Evolutionary conservation across 1,140 invertebrate genomes (phyloP).

Genomic region (Anthonomus grandis): DNA sequence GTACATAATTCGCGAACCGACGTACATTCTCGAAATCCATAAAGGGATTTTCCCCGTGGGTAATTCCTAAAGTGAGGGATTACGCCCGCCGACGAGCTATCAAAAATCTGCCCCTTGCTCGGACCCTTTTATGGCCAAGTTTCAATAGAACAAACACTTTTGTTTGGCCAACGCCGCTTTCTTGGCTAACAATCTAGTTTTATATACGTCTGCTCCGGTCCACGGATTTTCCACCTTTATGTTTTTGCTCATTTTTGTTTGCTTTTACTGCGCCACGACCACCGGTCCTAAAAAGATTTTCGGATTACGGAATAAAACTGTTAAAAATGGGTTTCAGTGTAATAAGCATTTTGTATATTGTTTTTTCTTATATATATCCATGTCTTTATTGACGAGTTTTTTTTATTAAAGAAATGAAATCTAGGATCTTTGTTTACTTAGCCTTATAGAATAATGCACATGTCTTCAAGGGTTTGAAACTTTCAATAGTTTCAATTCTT

Average conservation of each 20-base stretch:
- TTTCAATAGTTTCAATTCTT: too few species aligned
- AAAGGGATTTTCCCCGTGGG: conserved; percentile 6
- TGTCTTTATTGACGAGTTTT: too few species aligned
- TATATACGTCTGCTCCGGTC: background rate
- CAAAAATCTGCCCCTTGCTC: background rate
- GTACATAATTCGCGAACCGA: background rate
- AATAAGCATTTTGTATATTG: too few species aligned
- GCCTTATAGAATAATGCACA: too few species aligned
- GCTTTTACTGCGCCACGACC: background rate
- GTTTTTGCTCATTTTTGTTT: background rate
- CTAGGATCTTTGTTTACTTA: too few species aligned
- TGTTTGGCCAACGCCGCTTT: conserved; percentile 9
- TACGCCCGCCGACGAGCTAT: background rate
- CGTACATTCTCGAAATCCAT: background rate
- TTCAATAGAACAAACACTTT: conserved; percentile 15
- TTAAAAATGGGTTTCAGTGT: too few species aligned
- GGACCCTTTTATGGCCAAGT: background rate
- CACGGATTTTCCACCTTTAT: conserved; percentile 2
- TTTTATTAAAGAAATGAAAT: too few species aligned
- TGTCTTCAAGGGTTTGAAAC: too few species aligned
- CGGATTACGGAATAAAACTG: background rate
- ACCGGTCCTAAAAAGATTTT: background rate
- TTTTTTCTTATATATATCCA: too few species aligned
- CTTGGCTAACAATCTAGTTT: background rate
- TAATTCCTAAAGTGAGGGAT: conserved; percentile 8